phyloP scores from a whole-genome alignment of 2,797 vertebrate genomes.

The Geotrypetes seraphini region DNA sequence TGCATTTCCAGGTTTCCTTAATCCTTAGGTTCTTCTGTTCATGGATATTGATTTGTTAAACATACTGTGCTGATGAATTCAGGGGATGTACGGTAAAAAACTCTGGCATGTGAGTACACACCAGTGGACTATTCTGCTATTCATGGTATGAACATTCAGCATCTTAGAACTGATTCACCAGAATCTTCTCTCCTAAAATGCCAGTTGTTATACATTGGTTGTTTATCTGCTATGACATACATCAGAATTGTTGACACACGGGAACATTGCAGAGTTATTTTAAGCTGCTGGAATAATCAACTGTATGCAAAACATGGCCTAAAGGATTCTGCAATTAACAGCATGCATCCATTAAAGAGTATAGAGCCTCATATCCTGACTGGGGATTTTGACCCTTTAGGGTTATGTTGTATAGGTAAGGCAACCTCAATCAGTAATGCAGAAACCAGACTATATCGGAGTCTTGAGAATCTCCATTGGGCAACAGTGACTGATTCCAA shows the following conservation, averaged over 20 bases:
- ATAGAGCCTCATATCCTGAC: slow-evolving; percentile 27
- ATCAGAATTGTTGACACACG: slow-evolving; percentile 48
- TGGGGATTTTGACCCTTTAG: slow-evolving; percentile 16
- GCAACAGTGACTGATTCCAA: slow-evolving; percentile 47
- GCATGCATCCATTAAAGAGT: slow-evolving; percentile 50
- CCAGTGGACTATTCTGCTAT: slow-evolving; percentile 46
- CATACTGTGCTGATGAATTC: slow-evolving; percentile 19
- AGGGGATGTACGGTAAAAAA: slow-evolving; percentile 60
- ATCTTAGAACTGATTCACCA: slow-evolving; percentile 52
- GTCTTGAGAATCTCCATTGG: slow-evolving; percentile 83
- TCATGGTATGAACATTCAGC: slow-evolving; percentile 62
- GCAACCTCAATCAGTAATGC: slow-evolving; percentile 8
- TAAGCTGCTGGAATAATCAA: slow-evolving; percentile 61
- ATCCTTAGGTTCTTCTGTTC: not conserved
- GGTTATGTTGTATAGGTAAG: slow-evolving; percentile 18
- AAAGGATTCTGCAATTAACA: slow-evolving; percentile 55
- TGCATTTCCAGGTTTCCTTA: slow-evolving; percentile 31
- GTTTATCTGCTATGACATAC: slow-evolving; percentile 51
- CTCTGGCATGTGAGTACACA: slow-evolving; percentile 62
- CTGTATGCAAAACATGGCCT: slow-evolving; percentile 64
- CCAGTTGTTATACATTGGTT: slow-evolving; percentile 47
- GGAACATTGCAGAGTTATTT: slow-evolving; percentile 43
- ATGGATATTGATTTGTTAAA: no score
- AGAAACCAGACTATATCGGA: slow-evolving; percentile 65
- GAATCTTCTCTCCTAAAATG: slow-evolving; percentile 48